Percentiles rank a stretch among this genome's conserved stretches.
Conservation (phyloP, 1,140 invertebrate species). For the Apis laboriosa region DNA sequence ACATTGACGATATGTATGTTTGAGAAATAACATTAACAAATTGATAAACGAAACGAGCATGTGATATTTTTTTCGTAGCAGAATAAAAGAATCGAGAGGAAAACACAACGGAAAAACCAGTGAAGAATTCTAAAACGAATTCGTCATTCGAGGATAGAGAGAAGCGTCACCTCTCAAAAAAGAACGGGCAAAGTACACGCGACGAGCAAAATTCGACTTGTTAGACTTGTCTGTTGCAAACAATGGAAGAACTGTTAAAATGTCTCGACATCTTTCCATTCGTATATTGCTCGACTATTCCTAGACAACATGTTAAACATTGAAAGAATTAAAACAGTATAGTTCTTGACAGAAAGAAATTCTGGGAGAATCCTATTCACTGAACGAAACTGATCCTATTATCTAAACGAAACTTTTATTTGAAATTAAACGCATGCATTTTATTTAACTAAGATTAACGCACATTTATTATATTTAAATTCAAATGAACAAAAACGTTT, state of each 20-base stretch:
- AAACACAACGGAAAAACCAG: background rate
- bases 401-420: background rate
- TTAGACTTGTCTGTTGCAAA: constrained; percentile 4
- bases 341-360: constrained; percentile 8
- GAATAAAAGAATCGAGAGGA: background rate
- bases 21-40: background rate
- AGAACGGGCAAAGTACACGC: constrained; percentile 20
- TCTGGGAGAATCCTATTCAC: background rate
- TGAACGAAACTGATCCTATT: background rate
- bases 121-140: background rate
- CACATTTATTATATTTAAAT: background rate
- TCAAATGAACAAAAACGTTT: background rate
- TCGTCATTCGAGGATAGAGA: constrained; percentile 17
- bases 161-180: constrained; percentile 46
- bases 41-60: background rate
- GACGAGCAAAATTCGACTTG: constrained; percentile 1
- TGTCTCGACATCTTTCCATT: constrained; percentile 38
- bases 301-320: constrained; percentile 38
- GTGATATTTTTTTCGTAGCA: background rate
- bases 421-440: background rate
- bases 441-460: background rate
- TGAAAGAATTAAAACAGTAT: constrained; percentile 39
- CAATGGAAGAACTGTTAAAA: constrained; percentile 22
- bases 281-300: constrained; percentile 48
- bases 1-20: background rate